Base-by-base conservation (phyloP, 1,140 invertebrate genomes). In the Listronotus oregonensis region DNA sequence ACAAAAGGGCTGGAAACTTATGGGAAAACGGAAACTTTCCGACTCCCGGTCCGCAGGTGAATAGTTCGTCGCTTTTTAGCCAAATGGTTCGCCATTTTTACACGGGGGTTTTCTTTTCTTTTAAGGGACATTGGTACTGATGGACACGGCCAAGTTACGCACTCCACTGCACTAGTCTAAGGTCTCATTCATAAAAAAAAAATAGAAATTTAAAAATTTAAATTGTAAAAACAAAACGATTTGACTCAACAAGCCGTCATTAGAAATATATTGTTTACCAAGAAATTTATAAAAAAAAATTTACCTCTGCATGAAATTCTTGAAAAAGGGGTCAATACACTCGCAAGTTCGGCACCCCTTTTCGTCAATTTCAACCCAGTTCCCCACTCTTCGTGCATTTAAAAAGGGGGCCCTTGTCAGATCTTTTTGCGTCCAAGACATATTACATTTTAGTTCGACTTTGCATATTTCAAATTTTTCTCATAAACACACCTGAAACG, bases 1-100 rank as follows among this genome's bases (percentile, higher is more conserved):
- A 92, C 84, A n/a, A n/a, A n/a, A 0, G 91, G 91, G 65, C 90
- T 90, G 49, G 87, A 71, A 92, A 94, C 66, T 90, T 91, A 79
- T 94, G 91, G 1, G 90, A 90, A 3, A 89, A 90, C 4, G 92
- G 92, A 71, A 94, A 7, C 83, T 83, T 34, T 85, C 85, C 39
- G 87, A 87, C 62, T 85, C 84, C n/a, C 0, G 91, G 90, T 0
- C 90, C 91, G 70, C 91, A 94, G 15, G 83, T 84, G 5, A 90
- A 81, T 1, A 83, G 71, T 12, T 83, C 84, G 1, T 84, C 81
- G n/a, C 80, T 77, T 8, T 82, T 83, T 14, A 84, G 80, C 40
- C 80, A 3, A 88, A 72, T 0, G 90, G 88, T 44, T 85, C 84
- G 0, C 87, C 87, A 67, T 83, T 84, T 2, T 87, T 86, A 62